These are phyloP conservation scores for Pimephales promelas DNA, from an alignment of 2,113 vertebrate genomes.

Conservation along the genomic window DNA sequence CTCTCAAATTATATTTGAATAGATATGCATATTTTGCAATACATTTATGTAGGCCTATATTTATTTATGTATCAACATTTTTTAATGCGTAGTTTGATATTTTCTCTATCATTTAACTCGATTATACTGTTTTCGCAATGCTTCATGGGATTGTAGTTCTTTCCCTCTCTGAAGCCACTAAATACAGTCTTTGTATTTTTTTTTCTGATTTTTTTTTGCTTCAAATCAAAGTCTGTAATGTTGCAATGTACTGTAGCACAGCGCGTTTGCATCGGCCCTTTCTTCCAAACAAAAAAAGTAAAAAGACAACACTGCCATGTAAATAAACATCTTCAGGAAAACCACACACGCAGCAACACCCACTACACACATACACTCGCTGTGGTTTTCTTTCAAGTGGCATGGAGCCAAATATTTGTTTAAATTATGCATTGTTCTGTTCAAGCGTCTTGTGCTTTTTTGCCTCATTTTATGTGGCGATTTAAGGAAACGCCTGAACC, in stretches of 20 bases:
- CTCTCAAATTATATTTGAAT: too few species aligned
- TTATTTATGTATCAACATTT: too few species aligned
- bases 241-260: neutral
- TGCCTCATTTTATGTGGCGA: neutral
- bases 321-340: slow-evolving; percentile 22
- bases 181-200: too few species aligned
- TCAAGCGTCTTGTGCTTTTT: neutral
- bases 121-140: too few species aligned
- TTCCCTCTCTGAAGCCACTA: too few species aligned
- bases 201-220: too few species aligned
- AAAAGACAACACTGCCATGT: neutral
- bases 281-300: neutral
- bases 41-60: too few species aligned
- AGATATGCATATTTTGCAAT: too few species aligned
- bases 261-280: neutral
- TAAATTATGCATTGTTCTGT: slow-evolving; percentile 37
- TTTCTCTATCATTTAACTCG: too few species aligned
- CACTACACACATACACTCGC: neutral
- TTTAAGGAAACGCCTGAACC: slow-evolving; percentile 31
- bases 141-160: too few species aligned
- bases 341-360: slow-evolving; percentile 16
- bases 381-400: slow-evolving; percentile 25
- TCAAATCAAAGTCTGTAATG: too few species aligned
- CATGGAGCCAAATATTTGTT: slow-evolving; percentile 13
- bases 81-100: too few species aligned